These are phyloP conservation scores for Drosophila paramelanica DNA, from an alignment of 2,888 invertebrate genomes.

Conservation along the genomic window DNA sequence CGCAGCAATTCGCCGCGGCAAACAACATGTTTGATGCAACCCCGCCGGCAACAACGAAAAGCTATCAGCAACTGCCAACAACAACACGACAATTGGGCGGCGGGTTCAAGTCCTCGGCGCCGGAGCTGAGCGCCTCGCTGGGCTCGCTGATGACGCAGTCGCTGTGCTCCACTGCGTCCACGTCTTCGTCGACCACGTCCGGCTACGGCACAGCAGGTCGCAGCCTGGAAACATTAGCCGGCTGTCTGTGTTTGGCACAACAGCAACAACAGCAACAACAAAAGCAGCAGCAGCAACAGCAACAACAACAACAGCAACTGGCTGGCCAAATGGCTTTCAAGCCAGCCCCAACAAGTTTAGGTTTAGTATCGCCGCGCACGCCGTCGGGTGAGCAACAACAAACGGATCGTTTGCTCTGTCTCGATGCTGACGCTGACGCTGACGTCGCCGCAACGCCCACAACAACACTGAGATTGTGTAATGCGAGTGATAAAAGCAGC, in stretches of 20 bases:
- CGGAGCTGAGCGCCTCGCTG: conserved; percentile 79
- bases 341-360: conserved; percentile 75
- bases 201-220: conserved; percentile 81
- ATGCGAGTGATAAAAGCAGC: conserved; percentile 68
- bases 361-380: conserved; percentile 80
- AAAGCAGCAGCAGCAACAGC: conserved; percentile 47
- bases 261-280: conserved; percentile 43
- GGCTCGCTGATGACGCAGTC: conserved; percentile 82
- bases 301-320: conserved; percentile 39
- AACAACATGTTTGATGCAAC: conserved; percentile 75
- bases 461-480: conserved; percentile 72
- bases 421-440: conserved; percentile 34
- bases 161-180: conserved; percentile 75
- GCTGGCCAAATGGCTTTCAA: conserved; percentile 68
- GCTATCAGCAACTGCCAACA: conserved; percentile 65
- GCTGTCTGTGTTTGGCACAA: conserved; percentile 63
- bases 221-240: conserved; percentile 79
- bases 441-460: conserved; percentile 70
- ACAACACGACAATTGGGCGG: conserved; percentile 48
- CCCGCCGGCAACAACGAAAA: conserved; percentile 68
- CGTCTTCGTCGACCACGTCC: conserved; percentile 72
- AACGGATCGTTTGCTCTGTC: conserved; percentile 54
- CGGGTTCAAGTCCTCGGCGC: conserved; percentile 79
- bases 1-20: conserved; percentile 67
- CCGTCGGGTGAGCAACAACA: conserved; percentile 78